A percentile compares a stretch with the other conserved stretches of the same genome.
These are phyloP conservation scores for Strix occidentalis DNA, from an alignment of 2,797 vertebrate genomes.

Conservation along the genomic window DNA sequence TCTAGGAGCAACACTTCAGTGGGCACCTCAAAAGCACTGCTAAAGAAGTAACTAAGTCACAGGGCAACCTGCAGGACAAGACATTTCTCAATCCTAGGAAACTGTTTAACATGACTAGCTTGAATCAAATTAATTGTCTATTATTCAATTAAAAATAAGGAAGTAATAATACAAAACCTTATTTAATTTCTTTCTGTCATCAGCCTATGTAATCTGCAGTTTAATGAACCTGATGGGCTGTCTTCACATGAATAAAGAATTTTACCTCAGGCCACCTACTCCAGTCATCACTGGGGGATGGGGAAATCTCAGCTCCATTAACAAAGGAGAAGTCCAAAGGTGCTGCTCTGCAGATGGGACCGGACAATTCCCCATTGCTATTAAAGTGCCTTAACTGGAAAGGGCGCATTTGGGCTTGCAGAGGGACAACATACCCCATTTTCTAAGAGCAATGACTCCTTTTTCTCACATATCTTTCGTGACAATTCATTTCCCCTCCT, in stretches of 20 bases:
- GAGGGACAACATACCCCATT: not conserved
- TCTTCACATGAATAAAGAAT: conserved; percentile 68
- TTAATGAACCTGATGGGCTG: conserved; percentile 52
- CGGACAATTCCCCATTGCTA: conserved; percentile 51
- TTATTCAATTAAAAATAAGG: conserved; percentile 64
- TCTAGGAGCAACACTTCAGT: not conserved
- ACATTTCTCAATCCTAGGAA: conserved; percentile 13
- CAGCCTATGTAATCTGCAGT: conserved; percentile 50
- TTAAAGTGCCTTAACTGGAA: conserved; percentile 47
- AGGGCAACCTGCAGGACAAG: not conserved
- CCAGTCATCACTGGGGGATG: conserved; percentile 52
- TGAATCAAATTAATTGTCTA: conserved; percentile 48
- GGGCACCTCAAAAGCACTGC: not conserved
- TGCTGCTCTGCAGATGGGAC: conserved; percentile 31
- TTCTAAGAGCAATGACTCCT: not conserved
- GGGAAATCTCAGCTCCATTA: conserved; percentile 62
- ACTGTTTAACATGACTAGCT: not conserved
- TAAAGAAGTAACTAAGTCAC: not conserved
- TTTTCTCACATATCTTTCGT: not conserved
- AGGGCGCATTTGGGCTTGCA: not conserved
- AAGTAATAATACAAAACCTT: conserved; percentile 64
- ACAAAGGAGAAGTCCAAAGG: conserved; percentile 34
- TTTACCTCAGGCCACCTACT: conserved; percentile 58
- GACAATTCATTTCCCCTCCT: not conserved
- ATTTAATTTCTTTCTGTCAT: conserved; percentile 64